These are phyloP conservation scores for Orthosia gothica DNA, from an alignment of 2,888 invertebrate genomes.

Conservation along the genomic window DNA sequence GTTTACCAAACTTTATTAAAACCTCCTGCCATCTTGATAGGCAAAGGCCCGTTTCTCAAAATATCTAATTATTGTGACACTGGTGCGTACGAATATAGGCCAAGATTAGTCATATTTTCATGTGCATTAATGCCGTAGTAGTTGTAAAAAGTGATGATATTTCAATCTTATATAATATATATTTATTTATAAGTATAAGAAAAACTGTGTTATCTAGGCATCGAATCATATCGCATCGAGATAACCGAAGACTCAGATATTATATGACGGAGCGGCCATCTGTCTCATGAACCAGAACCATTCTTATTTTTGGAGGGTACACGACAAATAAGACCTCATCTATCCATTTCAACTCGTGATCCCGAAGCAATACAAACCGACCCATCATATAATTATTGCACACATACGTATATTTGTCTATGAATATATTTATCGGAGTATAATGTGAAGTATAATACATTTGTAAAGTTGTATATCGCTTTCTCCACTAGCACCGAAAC, in stretches of 20 bases:
- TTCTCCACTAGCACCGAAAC: constrained; percentile 85
- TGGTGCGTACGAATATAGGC: constrained; percentile 63
- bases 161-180: constrained; percentile 41
- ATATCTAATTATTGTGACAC: constrained; percentile 65
- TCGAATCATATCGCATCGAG: constrained; percentile 39
- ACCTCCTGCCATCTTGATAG: constrained; percentile 42
- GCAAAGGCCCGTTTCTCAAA: constrained; percentile 37
- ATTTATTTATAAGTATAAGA: constrained; percentile 59
- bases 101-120: constrained; percentile 60
- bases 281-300: background rate
- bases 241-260: no score
- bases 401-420: constrained; percentile 65
- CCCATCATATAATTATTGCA: constrained; percentile 60
- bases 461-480: constrained; percentile 75
- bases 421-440: constrained; percentile 63
- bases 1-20: constrained; percentile 20
- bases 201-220: constrained; percentile 48
- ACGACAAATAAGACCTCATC: no score
- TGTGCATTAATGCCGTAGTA: constrained; percentile 63
- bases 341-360: no score
- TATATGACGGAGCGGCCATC: no score
- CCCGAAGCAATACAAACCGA: constrained; percentile 27
- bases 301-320: background rate
- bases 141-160: constrained; percentile 62
- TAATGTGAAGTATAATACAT: constrained; percentile 67